phyloP scores from a whole-genome alignment of 2,113 vertebrate species.

The Hydropotes inermis region DNA sequence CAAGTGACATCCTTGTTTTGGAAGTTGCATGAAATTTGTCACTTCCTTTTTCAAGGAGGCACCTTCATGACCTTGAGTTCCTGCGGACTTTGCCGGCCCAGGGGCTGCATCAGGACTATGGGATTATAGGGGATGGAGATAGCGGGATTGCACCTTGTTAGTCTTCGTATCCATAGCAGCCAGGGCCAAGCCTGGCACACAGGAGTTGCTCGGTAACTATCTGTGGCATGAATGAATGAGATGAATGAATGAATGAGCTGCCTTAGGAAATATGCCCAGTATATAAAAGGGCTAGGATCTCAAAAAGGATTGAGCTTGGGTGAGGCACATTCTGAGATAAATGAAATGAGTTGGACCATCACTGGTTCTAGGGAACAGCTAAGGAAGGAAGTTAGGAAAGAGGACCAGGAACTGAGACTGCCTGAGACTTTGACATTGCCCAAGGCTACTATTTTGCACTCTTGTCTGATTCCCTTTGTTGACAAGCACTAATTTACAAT shows the following conservation, averaged over 20 bases:
- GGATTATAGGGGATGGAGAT: accelerated
- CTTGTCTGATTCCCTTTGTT: neutral
- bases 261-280: neutral
- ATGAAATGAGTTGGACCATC: neutral
- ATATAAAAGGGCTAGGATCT: neutral
- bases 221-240: neutral
- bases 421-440: accelerated
- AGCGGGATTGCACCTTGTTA: neutral
- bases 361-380: neutral
- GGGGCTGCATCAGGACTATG: accelerated
- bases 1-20: neutral
- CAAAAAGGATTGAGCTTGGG: neutral
- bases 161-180: neutral
- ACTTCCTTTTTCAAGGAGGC: neutral
- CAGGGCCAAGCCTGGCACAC: neutral
- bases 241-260: neutral
- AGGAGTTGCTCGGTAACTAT: neutral
- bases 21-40: neutral
- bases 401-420: accelerated
- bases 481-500: neutral
- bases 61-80: accelerated
- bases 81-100: neutral
- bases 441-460: accelerated
- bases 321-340: neutral
- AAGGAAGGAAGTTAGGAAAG: neutral